Percentiles rank a stretch among this genome's conserved stretches.
These are phyloP conservation scores for Babyrousa celebensis DNA, from an alignment of 2,797 vertebrate species.

Conservation along the genomic window DNA sequence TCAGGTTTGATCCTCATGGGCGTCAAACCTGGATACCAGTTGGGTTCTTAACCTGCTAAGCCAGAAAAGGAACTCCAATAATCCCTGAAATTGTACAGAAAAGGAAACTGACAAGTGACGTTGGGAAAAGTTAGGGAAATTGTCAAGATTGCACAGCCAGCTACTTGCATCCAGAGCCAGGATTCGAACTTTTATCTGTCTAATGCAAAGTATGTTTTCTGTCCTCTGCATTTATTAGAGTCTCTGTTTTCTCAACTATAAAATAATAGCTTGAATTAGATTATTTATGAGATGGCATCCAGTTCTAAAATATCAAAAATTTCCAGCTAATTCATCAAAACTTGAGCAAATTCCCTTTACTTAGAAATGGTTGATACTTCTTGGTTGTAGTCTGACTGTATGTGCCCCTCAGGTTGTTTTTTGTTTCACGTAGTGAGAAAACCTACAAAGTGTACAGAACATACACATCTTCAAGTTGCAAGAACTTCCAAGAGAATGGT, in stretches of 20 bases:
- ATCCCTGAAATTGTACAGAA: neutral
- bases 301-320: constrained; percentile 11
- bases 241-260: constrained; percentile 33
- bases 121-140: neutral
- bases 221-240: constrained; percentile 11
- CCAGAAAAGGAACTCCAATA: neutral
- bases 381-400: neutral
- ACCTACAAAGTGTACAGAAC: neutral
- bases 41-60: too few species aligned
- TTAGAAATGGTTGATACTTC: neutral
- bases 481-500: neutral
- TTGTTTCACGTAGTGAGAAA: neutral
- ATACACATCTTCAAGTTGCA: neutral
- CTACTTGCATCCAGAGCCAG: neutral
- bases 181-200: neutral
- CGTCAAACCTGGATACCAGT: too few species aligned
- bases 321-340: constrained; percentile 30
- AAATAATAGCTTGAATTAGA: constrained; percentile 9
- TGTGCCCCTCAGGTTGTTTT: neutral
- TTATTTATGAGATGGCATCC: neutral
- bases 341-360: neutral
- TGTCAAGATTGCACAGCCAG: neutral
- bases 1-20: too few species aligned
- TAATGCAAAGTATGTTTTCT: constrained; percentile 10
- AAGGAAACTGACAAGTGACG: neutral